These are phyloP conservation scores for Hylomyscus alleni DNA, from an alignment of 2,797 vertebrate genomes.

Conservation along the genomic window DNA sequence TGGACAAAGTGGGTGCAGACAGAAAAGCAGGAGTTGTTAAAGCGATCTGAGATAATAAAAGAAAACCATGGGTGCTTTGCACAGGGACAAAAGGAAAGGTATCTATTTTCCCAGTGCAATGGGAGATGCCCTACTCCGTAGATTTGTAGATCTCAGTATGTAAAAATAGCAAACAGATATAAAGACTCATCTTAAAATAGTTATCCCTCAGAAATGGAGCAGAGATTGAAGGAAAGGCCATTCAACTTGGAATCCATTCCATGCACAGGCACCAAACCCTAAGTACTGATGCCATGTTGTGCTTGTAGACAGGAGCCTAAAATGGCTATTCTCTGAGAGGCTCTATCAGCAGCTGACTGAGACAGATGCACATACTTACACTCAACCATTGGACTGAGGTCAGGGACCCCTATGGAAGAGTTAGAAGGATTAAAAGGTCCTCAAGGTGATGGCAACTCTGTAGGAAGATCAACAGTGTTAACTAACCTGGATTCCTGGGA, in stretches of 20 bases:
- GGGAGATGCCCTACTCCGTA: background rate
- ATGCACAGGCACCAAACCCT: background rate
- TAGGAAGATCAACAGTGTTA: background rate
- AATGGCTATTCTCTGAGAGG: background rate
- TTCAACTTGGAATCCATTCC: background rate
- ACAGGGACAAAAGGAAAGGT: background rate
- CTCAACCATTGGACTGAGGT: background rate
- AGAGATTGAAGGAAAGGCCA: background rate
- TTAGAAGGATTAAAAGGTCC: background rate
- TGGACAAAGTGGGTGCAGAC: background rate
- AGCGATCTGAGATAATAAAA: background rate
- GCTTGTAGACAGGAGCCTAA: background rate
- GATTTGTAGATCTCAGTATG: background rate
- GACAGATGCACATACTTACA: background rate
- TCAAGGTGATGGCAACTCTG: background rate
- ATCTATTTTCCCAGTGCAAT: background rate
- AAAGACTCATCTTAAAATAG: background rate
- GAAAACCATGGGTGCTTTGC: background rate
- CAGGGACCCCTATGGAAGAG: background rate
- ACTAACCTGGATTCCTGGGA: background rate
- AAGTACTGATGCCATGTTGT: background rate
- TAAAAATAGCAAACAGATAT: background rate
- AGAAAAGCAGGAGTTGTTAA: background rate
- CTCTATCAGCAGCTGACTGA: background rate
- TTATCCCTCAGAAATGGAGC: background rate